Evolutionary conservation across 2,113 vertebrate species (phyloP).

Genomic region (Parus major): DNA sequence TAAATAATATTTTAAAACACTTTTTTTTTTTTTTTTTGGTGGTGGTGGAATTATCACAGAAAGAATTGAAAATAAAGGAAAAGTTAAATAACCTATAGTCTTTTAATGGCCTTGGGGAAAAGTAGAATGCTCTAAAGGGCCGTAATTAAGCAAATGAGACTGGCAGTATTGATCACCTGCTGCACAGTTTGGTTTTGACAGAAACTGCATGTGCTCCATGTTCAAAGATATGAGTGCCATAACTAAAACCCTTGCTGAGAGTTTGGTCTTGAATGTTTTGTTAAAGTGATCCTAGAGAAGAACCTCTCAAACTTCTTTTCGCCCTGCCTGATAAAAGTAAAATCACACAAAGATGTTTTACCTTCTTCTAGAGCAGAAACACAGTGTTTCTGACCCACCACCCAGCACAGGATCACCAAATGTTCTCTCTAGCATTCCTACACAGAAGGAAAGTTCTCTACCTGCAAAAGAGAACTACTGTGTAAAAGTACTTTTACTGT

Average conservation of each 20-base stretch:
- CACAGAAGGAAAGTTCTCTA: background rate
- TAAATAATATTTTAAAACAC: background rate
- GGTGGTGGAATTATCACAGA: background rate
- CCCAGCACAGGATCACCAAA: background rate
- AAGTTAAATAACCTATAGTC: background rate
- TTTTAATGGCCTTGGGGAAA: background rate
- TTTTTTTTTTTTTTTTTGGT: background rate
- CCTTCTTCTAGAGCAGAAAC: background rate
- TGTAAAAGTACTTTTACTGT: background rate
- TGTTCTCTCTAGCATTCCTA: background rate
- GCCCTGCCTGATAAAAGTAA: background rate
- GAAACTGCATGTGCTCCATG: background rate
- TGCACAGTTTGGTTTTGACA: background rate
- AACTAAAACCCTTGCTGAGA: background rate
- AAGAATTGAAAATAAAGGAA: background rate
- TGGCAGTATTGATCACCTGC: background rate
- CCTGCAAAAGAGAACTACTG: background rate
- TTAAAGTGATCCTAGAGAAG: background rate
- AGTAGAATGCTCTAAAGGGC: background rate
- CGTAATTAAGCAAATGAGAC: background rate
- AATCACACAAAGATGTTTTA: background rate
- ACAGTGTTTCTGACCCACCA: background rate
- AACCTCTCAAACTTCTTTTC: background rate
- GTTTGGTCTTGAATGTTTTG: background rate
- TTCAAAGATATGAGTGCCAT: background rate